Evolutionary conservation across 2,888 invertebrate species (phyloP).

Genomic region (Mythimna loreyi): DNA sequence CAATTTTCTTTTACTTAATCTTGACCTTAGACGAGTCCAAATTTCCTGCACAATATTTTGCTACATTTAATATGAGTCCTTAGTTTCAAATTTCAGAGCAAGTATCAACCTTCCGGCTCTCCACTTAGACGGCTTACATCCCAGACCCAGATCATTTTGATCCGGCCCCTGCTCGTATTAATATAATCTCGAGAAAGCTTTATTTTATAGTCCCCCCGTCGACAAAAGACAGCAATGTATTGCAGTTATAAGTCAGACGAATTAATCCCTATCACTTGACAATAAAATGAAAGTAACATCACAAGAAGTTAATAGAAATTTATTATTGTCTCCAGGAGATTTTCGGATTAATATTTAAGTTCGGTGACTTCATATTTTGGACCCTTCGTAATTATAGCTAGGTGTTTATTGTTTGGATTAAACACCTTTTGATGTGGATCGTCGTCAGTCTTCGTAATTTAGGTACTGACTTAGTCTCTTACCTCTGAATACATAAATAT

Average conservation of each 20-base stretch:
- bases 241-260: conserved; percentile 90
- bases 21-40: neutral
- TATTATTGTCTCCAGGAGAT: conserved; percentile 82
- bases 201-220: conserved; percentile 86
- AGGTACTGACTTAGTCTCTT: neutral
- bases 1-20: neutral
- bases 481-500: neutral
- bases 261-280: conserved; percentile 90
- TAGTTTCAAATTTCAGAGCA: conserved; percentile 67
- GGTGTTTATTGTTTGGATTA: conserved; percentile 27
- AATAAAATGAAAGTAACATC: conserved; percentile 89
- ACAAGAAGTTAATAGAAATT: conserved; percentile 89
- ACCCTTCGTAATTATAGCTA: conserved; percentile 6
- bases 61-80: conserved; percentile 32
- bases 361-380: conserved; percentile 28
- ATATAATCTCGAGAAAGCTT: conserved; percentile 89
- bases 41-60: conserved; percentile 30
- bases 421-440: conserved; percentile 15
- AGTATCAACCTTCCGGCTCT: conserved; percentile 68
- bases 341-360: conserved; percentile 73
- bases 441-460: neutral
- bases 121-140: conserved; percentile 85
- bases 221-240: conserved; percentile 86
- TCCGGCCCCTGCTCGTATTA: conserved; percentile 84
- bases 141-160: conserved; percentile 84